Conservation (phyloP, 1,140 invertebrate species). For the Episyrphus balteatus region DNA sequence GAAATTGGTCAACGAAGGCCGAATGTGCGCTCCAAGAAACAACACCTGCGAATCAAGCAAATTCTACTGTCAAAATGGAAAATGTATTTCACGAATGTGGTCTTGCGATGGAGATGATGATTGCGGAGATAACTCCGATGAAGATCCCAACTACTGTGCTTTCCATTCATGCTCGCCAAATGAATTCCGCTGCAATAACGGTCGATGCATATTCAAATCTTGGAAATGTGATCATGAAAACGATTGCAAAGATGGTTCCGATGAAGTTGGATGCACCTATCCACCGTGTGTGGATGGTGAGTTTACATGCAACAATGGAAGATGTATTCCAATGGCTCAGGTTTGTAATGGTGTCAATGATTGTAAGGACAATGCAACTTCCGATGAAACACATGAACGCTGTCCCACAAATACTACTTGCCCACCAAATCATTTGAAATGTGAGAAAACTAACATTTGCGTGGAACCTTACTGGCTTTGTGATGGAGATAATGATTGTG, state of each 20-base stretch:
- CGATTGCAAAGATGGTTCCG: conserved; percentile 86
- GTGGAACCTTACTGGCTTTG: conserved; percentile 93
- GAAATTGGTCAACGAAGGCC: conserved; percentile 82
- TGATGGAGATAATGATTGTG: conserved; percentile 90
- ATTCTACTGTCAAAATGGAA: conserved; percentile 88
- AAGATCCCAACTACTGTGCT: conserved; percentile 84
- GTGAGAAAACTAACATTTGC: conserved; percentile 87
- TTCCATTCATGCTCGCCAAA: conserved; percentile 85
- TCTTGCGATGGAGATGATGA: conserved; percentile 89
- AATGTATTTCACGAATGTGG: conserved; percentile 93
- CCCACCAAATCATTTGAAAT: conserved; percentile 76
- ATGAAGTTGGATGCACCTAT: conserved; percentile 85
- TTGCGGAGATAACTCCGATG: conserved; percentile 89
- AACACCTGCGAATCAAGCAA: conserved; percentile 79
- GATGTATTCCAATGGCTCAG: conserved; percentile 77
- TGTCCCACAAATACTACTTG: conserved; percentile 82
- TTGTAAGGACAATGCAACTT: conserved; percentile 85
- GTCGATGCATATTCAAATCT: conserved; percentile 86
- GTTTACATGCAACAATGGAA: conserved; percentile 84
- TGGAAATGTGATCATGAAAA: conserved; percentile 94
- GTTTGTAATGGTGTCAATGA: conserved; percentile 91
- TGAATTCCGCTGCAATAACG: conserved; percentile 90
- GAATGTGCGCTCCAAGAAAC: conserved; percentile 82
- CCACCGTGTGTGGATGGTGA: conserved; percentile 82
- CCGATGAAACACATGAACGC: conserved; percentile 77